Base-by-base conservation (phyloP, 1,140 invertebrate genomes). In the Amphibalanus amphitrite region DNA sequence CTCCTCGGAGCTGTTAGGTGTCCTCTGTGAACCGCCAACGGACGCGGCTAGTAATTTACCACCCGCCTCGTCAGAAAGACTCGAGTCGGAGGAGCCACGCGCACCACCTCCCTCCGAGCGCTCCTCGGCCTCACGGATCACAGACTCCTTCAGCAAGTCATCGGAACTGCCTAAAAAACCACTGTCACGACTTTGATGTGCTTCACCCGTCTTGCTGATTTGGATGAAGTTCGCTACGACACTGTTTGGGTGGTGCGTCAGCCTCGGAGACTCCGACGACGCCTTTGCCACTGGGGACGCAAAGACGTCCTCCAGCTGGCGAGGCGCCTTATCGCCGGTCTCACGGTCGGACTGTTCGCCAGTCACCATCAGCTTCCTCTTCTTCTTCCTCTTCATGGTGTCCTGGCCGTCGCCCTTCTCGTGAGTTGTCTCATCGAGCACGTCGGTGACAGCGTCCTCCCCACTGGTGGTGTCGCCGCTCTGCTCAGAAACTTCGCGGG, bases 341-440 rank as follows among this genome's bases (percentile, higher is more conserved):
- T 77, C 76, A n/a, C 72, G 74, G 28, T 73, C 73, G 26, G 73
- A 72, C 59, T 76, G 74, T 26, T 72, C 74, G 38, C 71, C 70
- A 10, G 74, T 72, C 20, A 67, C 75, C 28, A 70, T 72, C 67
- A 47, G 73, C 72, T 71, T 74, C 71, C 85, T 85, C 74, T 86
- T 86, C 77, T 93, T 93, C 74, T 91, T 91, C 28, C 90, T 82
- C 78, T 93, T 93, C 0, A 90, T 88, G 0, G 90, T 92, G 76
- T 90, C 89, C 76, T 87, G 88, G 69, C 86, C 86, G 74, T 88
- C 90, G 26, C 83, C 82, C 78, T 85, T 86, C 77, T 86, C 87
- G 74, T 86, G 86, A 74, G 83, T 30, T 29, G 71, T 76, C 64
- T 78, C 77, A 29, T 77, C 75, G n/a, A 73, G 40, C 20, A 91